Percentiles rank a stretch among this genome's conserved stretches.
phyloP scores from a whole-genome alignment of 2,797 vertebrate genomes.

The Phrynocephalus vlangalii region DNA sequence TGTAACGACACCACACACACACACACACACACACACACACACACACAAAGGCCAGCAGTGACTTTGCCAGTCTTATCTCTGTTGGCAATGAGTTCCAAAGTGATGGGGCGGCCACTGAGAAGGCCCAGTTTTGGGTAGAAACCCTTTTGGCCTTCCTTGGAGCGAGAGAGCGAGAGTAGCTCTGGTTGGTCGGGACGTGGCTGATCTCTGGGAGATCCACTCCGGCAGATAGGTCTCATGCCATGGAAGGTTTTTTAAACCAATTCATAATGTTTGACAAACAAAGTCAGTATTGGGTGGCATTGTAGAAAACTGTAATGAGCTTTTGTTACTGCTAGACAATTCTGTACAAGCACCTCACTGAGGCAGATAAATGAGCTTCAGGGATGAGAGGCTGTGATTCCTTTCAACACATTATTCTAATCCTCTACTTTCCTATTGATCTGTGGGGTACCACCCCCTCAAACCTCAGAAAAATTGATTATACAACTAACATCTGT shows the following conservation, averaged over 20 bases:
- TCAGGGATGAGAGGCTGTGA: conserved; percentile 55
- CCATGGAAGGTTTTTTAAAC: not conserved
- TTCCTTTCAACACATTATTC: conserved; percentile 70
- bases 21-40: too few species aligned
- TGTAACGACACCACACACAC: too few species aligned
- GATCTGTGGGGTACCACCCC: conserved; percentile 74
- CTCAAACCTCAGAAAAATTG: conserved; percentile 77
- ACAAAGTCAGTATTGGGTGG: conserved; percentile 49
- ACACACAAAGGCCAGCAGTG: too few species aligned
- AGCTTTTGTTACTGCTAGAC: conserved; percentile 56
- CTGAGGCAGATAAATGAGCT: conserved; percentile 63
- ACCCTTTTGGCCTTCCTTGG: too few species aligned
- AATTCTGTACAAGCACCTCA: conserved; percentile 50
- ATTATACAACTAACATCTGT: conserved; percentile 77
- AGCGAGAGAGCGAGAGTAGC: too few species aligned
- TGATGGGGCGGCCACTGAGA: too few species aligned
- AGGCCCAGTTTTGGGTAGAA: too few species aligned
- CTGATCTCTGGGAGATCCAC: not conserved
- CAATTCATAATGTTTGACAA: conserved; percentile 51
- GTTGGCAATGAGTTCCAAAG: too few species aligned
- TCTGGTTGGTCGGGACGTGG: too few species aligned
- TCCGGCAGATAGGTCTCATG: too few species aligned
- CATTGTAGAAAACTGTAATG: conserved; percentile 39
- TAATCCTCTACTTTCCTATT: conserved; percentile 75
- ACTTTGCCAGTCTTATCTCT: too few species aligned